phyloP scores from a whole-genome alignment of 2,113 vertebrate species.

The Calyptomena viridis region DNA sequence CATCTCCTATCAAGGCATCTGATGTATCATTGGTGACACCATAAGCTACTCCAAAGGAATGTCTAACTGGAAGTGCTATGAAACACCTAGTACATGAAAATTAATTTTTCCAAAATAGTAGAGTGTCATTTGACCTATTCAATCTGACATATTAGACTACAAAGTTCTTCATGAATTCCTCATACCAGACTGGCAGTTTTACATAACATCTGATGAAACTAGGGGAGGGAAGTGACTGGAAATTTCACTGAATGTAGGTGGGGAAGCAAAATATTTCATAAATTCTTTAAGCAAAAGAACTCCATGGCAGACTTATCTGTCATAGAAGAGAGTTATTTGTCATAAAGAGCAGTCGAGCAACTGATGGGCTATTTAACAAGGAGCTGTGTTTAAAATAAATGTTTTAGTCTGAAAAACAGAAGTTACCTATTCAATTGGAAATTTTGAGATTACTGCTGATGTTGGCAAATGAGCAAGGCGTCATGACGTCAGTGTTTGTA shows the following conservation, averaged over 20 bases:
- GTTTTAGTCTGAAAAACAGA: not conserved
- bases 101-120: not conserved
- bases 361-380: not conserved
- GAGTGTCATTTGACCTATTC: not conserved
- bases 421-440: not conserved
- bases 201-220: fast-evolving
- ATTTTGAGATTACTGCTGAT: not conserved
- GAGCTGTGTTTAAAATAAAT: not conserved
- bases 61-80: not conserved
- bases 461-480: not conserved
- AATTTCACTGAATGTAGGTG: not conserved
- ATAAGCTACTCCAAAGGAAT: not conserved
- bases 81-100: not conserved
- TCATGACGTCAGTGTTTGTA: not conserved
- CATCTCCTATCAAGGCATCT: not conserved
- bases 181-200: not conserved
- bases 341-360: not conserved
- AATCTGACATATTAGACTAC: not conserved
- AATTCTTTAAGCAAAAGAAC: not conserved
- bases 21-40: not conserved
- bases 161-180: not conserved
- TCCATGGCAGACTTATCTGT: not conserved
- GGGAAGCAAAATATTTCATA: not conserved
- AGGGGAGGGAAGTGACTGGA: not conserved
- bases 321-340: not conserved